Percentiles rank a stretch among this genome's conserved stretches.
phyloP scores from a whole-genome alignment of 2,888 invertebrate species.

The Anaspis maculata region DNA sequence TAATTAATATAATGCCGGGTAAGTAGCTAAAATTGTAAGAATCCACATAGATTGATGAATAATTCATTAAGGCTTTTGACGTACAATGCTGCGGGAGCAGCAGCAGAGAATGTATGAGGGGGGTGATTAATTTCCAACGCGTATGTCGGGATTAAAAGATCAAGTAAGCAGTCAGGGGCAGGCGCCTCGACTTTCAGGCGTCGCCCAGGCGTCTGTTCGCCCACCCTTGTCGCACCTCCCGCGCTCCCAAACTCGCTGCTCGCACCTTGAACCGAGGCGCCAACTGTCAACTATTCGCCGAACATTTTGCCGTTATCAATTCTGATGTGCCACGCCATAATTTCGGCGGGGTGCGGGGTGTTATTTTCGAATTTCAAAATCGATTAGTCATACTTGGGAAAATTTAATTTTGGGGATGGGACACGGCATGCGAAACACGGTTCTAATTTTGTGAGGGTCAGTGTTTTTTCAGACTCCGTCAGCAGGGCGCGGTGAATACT shows the following conservation, averaged over 20 bases:
- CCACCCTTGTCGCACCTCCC: constrained; percentile 29
- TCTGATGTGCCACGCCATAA: too few relatives aligned
- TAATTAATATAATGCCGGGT: constrained; percentile 33
- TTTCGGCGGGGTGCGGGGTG: too few relatives aligned
- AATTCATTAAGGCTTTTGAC: constrained; percentile 37
- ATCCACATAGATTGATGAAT: constrained; percentile 39
- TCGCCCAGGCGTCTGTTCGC: constrained; percentile 34
- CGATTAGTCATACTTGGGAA: too few relatives aligned
- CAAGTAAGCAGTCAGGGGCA: constrained; percentile 41
- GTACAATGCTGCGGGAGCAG: too few relatives aligned
- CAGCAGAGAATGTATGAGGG: constrained; percentile 25
- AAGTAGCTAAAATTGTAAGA: constrained; percentile 37
- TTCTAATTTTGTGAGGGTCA: too few relatives aligned
- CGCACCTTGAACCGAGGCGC: constrained; percentile 25
- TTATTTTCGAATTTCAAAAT: too few relatives aligned
- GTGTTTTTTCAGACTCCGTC: too few relatives aligned
- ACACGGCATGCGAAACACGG: too few relatives aligned
- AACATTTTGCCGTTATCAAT: too few relatives aligned
- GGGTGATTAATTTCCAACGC: constrained; percentile 43
- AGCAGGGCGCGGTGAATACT: too few relatives aligned
- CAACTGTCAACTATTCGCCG: constrained; percentile 23
- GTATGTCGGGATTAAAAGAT: constrained; percentile 44
- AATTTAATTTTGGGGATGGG: too few relatives aligned
- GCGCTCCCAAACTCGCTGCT: constrained; percentile 19
- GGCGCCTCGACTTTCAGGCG: constrained; percentile 42